Conservation (phyloP, 2,888 invertebrate species). For the Plagiodera versicolora region DNA sequence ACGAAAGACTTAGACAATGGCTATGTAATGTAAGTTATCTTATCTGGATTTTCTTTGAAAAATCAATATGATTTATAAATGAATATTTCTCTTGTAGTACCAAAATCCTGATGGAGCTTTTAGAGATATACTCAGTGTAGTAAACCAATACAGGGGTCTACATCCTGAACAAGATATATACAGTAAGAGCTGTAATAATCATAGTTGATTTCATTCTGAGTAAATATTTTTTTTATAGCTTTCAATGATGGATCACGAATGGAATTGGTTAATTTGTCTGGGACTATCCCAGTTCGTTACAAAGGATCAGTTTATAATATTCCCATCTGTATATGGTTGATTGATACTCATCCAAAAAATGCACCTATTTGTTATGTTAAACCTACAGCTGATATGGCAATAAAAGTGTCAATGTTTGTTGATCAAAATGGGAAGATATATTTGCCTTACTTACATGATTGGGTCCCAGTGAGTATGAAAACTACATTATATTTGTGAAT, state of each 20-base stretch:
- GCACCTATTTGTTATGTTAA: slow-evolving; percentile 94
- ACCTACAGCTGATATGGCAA: slow-evolving; percentile 93
- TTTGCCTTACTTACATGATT: slow-evolving; percentile 94
- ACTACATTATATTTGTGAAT: not conserved
- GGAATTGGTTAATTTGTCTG: slow-evolving; percentile 81
- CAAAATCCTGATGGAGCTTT: slow-evolving; percentile 68
- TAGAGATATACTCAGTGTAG: slow-evolving; percentile 67
- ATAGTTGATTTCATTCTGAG: not conserved
- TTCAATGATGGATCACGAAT: slow-evolving; percentile 86
- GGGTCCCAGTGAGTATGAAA: slow-evolving; percentile 68
- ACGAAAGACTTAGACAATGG: slow-evolving; percentile 58
- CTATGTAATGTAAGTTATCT: slow-evolving; percentile 55
- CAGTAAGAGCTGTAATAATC: slow-evolving; percentile 58
- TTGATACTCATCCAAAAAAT: slow-evolving; percentile 96
- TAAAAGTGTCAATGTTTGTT: slow-evolving; percentile 92
- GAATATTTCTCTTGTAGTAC: slow-evolving; percentile 60
- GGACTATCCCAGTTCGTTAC: slow-evolving; percentile 90
- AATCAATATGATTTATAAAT: not conserved
- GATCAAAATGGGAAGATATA: slow-evolving; percentile 96
- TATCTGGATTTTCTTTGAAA: not conserved
- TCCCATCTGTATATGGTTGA: slow-evolving; percentile 93
- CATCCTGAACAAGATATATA: slow-evolving; percentile 67
- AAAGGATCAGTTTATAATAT: slow-evolving; percentile 92
- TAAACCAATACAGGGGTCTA: slow-evolving; percentile 68
- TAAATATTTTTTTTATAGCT: slow-evolving; percentile 57